Evolutionary conservation across 1,140 invertebrate species (phyloP).

Genomic region (Leptopilina boulardi): DNA sequence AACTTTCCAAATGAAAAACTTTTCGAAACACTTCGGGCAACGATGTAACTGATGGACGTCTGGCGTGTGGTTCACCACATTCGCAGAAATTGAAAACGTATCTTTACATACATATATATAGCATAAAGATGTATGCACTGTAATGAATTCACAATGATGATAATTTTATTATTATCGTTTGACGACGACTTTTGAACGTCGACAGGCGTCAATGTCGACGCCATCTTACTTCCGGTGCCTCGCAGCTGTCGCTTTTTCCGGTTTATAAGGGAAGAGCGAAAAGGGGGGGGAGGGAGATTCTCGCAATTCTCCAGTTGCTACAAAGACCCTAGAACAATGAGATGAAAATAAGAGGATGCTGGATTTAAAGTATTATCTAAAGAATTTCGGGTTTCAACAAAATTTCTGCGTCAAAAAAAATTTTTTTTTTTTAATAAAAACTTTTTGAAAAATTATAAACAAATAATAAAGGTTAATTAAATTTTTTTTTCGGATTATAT

Average conservation of each 20-base stretch:
- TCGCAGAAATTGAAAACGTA: slow-evolving; percentile 40
- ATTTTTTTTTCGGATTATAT: too few species aligned
- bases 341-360: slow-evolving; percentile 39
- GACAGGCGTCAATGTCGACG: slow-evolving; percentile 39
- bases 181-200: background rate
- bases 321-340: slow-evolving; percentile 37
- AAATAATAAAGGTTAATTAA: too few species aligned
- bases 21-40: slow-evolving; percentile 54
- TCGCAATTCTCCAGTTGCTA: background rate
- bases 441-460: too few species aligned
- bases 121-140: too few species aligned
- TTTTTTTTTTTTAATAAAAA: too few species aligned
- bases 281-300: too few species aligned
- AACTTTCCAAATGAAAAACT: slow-evolving; percentile 60
- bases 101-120: background rate
- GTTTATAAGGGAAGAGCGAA: too few species aligned
- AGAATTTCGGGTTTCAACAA: background rate
- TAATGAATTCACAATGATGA: slow-evolving; percentile 15
- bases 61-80: slow-evolving; percentile 55
- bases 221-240: slow-evolving; percentile 58
- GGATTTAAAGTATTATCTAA: slow-evolving; percentile 13
- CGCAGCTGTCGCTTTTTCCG: slow-evolving; percentile 60
- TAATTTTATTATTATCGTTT: slow-evolving; percentile 21
- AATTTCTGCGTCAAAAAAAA: too few species aligned
- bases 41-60: slow-evolving; percentile 34